Evolutionary conservation across 2,888 invertebrate species (phyloP).

Genomic region (Timandra comae): DNA sequence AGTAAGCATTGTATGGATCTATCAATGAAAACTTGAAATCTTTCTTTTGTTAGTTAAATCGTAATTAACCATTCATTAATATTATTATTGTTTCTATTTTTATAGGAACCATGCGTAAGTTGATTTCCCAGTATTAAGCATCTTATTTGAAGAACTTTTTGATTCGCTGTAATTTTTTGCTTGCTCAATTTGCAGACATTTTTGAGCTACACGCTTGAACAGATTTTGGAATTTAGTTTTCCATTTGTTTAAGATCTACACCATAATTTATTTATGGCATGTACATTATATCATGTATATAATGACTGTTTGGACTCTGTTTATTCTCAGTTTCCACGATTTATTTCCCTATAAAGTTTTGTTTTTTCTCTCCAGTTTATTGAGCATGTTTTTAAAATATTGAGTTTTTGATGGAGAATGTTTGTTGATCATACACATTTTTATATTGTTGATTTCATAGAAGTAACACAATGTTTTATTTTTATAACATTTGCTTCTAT

Average conservation of each 20-base stretch:
- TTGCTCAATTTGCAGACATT: slow-evolving; percentile 29
- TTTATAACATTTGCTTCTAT: too few species aligned
- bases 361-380: slow-evolving; percentile 33
- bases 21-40: too few species aligned
- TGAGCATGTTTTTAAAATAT: slow-evolving; percentile 41
- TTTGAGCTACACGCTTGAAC: slow-evolving; percentile 2
- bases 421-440: too few species aligned
- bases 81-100: slow-evolving; percentile 61
- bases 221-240: background rate
- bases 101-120: slow-evolving; percentile 78
- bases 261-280: slow-evolving; percentile 28
- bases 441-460: too few species aligned
- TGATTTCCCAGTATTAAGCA: slow-evolving; percentile 55
- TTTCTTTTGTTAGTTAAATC: too few species aligned
- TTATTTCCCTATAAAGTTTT: too few species aligned
- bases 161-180: slow-evolving; percentile 66
- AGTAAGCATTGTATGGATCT: too few species aligned
- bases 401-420: too few species aligned
- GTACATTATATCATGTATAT: slow-evolving; percentile 9
- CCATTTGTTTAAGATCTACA: slow-evolving; percentile 25
- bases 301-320: slow-evolving; percentile 38
- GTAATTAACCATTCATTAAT: slow-evolving; percentile 24
- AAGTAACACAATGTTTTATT: too few species aligned
- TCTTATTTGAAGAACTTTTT: slow-evolving; percentile 38
- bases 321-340: slow-evolving; percentile 43